Conservation (phyloP, 2,113 vertebrate species). For the Oostethus manadensis region DNA sequence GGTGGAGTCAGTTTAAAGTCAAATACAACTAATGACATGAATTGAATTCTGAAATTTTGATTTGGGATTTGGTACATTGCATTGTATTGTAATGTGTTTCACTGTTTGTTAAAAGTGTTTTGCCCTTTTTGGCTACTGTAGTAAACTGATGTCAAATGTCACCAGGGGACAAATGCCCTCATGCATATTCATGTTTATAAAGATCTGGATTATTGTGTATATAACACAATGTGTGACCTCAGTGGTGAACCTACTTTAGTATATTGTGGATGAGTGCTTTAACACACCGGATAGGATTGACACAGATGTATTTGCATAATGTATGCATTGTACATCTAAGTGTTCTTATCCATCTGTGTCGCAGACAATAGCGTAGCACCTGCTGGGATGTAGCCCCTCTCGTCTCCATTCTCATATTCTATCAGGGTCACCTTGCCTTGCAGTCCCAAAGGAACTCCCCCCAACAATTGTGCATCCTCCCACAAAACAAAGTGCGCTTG, state of each 20-base stretch:
- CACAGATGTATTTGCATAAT: constrained; percentile 50
- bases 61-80: no score
- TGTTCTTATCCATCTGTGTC: constrained; percentile 51
- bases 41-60: no score
- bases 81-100: no score
- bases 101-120: no score
- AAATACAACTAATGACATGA: no score
- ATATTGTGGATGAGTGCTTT: neutral
- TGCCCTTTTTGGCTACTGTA: no score
- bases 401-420: constrained; percentile 32
- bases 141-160: no score
- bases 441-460: constrained; percentile 50
- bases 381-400: constrained; percentile 43
- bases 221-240: neutral
- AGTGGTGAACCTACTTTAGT: neutral
- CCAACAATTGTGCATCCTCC: constrained; percentile 2
- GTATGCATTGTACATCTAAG: constrained; percentile 28
- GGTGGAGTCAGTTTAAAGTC: no score
- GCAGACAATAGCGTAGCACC: constrained; percentile 51
- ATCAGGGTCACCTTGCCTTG: constrained; percentile 59
- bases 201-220: neutral
- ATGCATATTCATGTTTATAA: no score
- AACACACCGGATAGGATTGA: neutral
- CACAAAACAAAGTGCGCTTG: constrained; percentile 15
- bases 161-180: no score